These are phyloP conservation scores for Halcyon malimbica DNA, from an alignment of 2,113 vertebrate genomes.

Conservation along the genomic window DNA sequence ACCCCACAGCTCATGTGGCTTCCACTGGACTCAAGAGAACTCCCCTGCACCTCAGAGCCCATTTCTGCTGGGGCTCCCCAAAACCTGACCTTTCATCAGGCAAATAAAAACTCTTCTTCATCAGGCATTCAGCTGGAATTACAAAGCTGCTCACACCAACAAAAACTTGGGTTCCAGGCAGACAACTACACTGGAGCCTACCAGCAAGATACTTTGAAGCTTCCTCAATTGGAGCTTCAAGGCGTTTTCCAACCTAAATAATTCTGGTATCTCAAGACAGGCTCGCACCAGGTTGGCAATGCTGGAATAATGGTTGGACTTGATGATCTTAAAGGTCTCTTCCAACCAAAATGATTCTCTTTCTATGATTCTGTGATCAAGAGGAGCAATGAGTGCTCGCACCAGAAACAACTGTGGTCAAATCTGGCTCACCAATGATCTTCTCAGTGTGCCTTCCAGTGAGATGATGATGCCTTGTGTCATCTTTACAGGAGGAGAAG, in stretches of 20 bases:
- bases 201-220: neutral
- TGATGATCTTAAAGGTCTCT: neutral
- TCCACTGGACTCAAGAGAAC: neutral
- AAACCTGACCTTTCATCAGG: neutral
- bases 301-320: neutral
- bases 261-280: neutral
- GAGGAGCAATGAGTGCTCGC: neutral
- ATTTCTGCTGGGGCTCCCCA: neutral
- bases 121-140: neutral
- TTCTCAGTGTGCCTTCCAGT: neutral
- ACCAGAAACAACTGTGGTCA: neutral
- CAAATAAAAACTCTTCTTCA: neutral
- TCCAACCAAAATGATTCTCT: neutral
- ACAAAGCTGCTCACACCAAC: neutral
- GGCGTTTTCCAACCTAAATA: neutral
- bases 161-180: neutral
- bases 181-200: neutral
- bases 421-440: neutral
- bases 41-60: neutral
- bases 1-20: neutral
- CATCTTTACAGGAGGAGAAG: neutral
- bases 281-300: neutral
- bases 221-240: neutral
- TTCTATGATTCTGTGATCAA: neutral
- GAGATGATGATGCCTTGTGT: neutral